Conservation (phyloP, 2,888 invertebrate species). For the Pseudococcus longispinus region DNA sequence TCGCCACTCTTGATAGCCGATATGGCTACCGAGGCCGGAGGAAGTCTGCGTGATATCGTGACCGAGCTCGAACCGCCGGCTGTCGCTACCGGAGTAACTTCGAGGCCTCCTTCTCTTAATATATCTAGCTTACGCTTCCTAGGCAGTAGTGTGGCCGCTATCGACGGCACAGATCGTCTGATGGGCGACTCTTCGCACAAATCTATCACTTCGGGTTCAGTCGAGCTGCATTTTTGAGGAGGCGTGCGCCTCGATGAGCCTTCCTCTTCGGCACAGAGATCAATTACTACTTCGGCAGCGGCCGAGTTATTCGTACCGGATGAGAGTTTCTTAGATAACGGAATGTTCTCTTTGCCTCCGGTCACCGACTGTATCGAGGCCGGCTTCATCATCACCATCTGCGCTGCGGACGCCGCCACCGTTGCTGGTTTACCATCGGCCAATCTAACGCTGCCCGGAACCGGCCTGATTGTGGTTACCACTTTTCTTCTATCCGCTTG, state of each 20-base stretch:
- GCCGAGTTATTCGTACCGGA: not conserved
- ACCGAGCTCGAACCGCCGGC: constrained; percentile 58
- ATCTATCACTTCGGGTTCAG: constrained; percentile 70
- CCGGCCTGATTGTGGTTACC: not conserved
- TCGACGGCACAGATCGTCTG: constrained; percentile 50
- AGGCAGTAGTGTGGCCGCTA: constrained; percentile 46
- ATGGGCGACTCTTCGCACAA: constrained; percentile 62
- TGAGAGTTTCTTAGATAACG: constrained; percentile 59
- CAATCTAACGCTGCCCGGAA: not conserved
- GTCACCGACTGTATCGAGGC: constrained; percentile 61
- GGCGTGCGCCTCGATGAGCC: not conserved
- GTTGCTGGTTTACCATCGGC: not conserved
- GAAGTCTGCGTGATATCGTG: constrained; percentile 7
- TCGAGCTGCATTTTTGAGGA: not conserved
- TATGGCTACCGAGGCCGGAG: constrained; percentile 57
- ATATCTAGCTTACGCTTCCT: constrained; percentile 67
- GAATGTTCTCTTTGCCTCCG: constrained; percentile 69
- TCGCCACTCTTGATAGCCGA: constrained; percentile 33
- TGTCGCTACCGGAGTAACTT: constrained; percentile 73
- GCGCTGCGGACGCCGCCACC: not conserved
- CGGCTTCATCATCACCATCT: constrained; percentile 52
- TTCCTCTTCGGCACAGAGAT: constrained; percentile 42
- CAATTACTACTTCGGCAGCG: constrained; percentile 1
- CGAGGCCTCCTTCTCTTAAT: constrained; percentile 76
- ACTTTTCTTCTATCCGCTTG: constrained; percentile 22